Base-by-base conservation (phyloP, 2,888 invertebrate species). In the Sepiola atlantica region DNA sequence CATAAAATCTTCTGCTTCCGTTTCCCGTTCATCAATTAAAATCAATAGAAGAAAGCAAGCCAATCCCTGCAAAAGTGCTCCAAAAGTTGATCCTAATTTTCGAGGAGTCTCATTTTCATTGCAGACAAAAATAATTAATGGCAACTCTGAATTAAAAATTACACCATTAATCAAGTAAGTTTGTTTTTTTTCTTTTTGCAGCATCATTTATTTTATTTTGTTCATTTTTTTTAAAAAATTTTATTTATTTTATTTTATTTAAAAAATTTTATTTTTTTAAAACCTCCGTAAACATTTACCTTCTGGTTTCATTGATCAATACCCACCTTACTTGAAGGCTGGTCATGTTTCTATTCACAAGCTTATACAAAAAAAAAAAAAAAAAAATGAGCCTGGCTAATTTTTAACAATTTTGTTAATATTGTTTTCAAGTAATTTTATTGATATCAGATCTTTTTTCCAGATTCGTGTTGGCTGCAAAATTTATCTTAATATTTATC, bases 71-170 rank as follows among this genome's bases (percentile, higher is more conserved):
- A 95, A 95, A 93, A 96, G 97, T 94, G 95, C 96, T 14, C 94
- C 94, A 0, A 95, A 95, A 91, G 94, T 61, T 35, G 97, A 97
- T 91, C 97, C 97, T 14, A 95, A 94, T 90, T 97, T 97, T 95
- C 95, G 95, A 61, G 97, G 97, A 0, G 96, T 96, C 8, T 96
- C 96, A 3, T 93, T 97, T 8, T 95, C 95, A 94, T 95, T 97
- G 28, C 95, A 95, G 94, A 97, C 96, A 3, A 95, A 95, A 57
- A 94, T 96, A 35, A 95, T 96, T 24, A 95, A 95, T 24, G 57
- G 57, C 4, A 92, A 95, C 21, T 95, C 95, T 90, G 94, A 96
- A 20, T 95, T 97, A 32, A 94, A 94, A 10, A 96, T 97, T 28
- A 95, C 95, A 0, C 96, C 96, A 18, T 96, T 95, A 92, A 97